These are phyloP conservation scores for Dasysyrphus tricinctus DNA, from an alignment of 2,888 invertebrate genomes.

Conservation along the genomic window DNA sequence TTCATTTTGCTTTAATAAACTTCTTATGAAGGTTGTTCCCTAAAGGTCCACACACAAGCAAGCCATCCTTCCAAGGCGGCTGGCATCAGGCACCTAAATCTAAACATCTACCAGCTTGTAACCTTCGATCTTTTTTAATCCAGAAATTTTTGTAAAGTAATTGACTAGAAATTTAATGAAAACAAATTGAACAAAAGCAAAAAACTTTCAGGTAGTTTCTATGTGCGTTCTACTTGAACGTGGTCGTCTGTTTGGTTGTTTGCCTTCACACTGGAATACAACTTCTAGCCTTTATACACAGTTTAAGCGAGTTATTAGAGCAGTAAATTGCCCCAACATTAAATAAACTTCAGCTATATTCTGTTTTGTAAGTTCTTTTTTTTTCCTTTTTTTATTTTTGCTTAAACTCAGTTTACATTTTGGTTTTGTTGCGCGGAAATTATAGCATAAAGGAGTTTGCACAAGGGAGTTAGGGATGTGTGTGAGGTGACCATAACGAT, in stretches of 20 bases:
- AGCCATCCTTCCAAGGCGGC: not conserved
- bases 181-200: conserved; percentile 46
- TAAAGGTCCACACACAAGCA: no score
- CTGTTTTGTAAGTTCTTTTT: conserved; percentile 26
- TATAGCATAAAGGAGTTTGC: conserved; percentile 24
- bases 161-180: conserved; percentile 56
- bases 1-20: no score
- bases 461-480: conserved; percentile 58
- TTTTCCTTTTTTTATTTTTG: conserved; percentile 23
- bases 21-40: no score
- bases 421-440: conserved; percentile 43
- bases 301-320: conserved; percentile 64
- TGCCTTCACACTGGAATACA: conserved; percentile 39
- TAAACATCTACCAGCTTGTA: conserved; percentile 5
- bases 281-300: conserved; percentile 49
- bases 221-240: conserved; percentile 36
- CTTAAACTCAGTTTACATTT: conserved; percentile 18
- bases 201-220: conserved; percentile 55
- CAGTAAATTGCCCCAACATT: conserved; percentile 67
- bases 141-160: conserved; percentile 47
- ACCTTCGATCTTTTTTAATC: conserved; percentile 7
- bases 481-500: conserved; percentile 62
- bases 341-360: conserved; percentile 39
- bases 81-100: conserved; percentile 7
- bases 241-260: conserved; percentile 54